phyloP scores from a whole-genome alignment of 2,888 invertebrate genomes.

The Margaritifera margaritifera region DNA sequence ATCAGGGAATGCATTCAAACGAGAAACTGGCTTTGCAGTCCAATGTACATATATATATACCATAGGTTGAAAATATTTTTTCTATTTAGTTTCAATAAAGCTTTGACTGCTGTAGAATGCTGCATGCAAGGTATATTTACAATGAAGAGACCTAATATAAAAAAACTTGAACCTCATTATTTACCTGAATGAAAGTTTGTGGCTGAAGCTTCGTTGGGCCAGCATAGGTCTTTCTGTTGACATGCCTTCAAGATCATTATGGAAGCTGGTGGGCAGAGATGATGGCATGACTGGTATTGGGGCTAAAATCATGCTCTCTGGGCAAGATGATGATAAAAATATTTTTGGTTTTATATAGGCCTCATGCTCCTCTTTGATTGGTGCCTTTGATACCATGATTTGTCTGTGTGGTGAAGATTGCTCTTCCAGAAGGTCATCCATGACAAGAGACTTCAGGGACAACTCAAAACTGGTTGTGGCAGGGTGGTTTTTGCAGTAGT shows the following conservation, averaged over 20 bases:
- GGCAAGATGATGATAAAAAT: slow-evolving; percentile 87
- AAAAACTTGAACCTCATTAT: neutral
- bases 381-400: slow-evolving; percentile 78
- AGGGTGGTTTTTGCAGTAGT: slow-evolving; percentile 81
- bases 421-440: slow-evolving; percentile 90
- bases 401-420: slow-evolving; percentile 86
- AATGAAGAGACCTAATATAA: slow-evolving; percentile 7
- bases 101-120: no score
- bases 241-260: slow-evolving; percentile 28
- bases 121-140: no score
- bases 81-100: no score
- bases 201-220: no score
- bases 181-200: no score
- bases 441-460: slow-evolving; percentile 86
- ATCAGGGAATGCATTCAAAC: no score
- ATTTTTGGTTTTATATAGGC: slow-evolving; percentile 30
- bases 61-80: no score
- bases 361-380: slow-evolving; percentile 23
- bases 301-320: slow-evolving; percentile 73
- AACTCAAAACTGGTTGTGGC: slow-evolving; percentile 83
- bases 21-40: no score
- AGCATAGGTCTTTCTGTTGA: no score
- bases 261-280: slow-evolving; percentile 65
- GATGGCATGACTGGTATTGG: slow-evolving; percentile 76
- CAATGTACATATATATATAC: no score